These are phyloP conservation scores for Pandemis heparana DNA, from an alignment of 2,888 invertebrate species.

Conservation along the genomic window DNA sequence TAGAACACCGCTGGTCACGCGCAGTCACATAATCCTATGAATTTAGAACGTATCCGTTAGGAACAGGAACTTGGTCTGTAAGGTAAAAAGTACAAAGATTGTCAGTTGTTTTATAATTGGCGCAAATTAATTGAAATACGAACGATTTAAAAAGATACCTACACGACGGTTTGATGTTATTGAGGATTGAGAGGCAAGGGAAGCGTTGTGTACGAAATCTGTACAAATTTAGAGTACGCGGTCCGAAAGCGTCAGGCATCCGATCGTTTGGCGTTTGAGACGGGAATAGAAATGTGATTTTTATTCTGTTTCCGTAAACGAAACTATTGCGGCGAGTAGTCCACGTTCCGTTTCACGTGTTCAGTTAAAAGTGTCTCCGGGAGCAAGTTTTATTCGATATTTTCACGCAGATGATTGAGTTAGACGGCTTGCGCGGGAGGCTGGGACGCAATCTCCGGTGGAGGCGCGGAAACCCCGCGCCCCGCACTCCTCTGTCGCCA, in stretches of 20 bases:
- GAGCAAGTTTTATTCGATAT: slow-evolving; percentile 77
- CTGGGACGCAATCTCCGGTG: slow-evolving; percentile 82
- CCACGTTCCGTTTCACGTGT: slow-evolving; percentile 59
- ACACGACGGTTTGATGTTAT: not conserved
- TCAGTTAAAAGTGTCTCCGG: slow-evolving; percentile 68
- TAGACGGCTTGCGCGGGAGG: slow-evolving; percentile 78
- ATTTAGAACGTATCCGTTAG: slow-evolving; percentile 56
- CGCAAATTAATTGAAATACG: no score
- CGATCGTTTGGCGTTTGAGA: slow-evolving; percentile 48
- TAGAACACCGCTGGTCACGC: slow-evolving; percentile 58
- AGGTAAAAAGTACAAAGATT: no score
- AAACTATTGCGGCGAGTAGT: slow-evolving; percentile 57
- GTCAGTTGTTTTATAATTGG: not conserved
- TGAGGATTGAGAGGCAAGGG: not conserved
- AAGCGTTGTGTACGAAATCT: slow-evolving; percentile 4
- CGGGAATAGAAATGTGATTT: slow-evolving; percentile 58
- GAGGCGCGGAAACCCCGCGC: slow-evolving; percentile 61
- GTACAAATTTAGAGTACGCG: slow-evolving; percentile 48
- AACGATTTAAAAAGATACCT: no score
- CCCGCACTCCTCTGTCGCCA: slow-evolving; percentile 43
- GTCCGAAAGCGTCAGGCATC: slow-evolving; percentile 52
- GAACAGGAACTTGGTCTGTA: slow-evolving; percentile 46
- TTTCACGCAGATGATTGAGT: slow-evolving; percentile 81
- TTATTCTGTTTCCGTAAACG: slow-evolving; percentile 49
- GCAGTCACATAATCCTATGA: slow-evolving; percentile 55